These are phyloP conservation scores for Dicrostonyx torquatus DNA, from an alignment of 2,797 vertebrate species.

Conservation along the genomic window DNA sequence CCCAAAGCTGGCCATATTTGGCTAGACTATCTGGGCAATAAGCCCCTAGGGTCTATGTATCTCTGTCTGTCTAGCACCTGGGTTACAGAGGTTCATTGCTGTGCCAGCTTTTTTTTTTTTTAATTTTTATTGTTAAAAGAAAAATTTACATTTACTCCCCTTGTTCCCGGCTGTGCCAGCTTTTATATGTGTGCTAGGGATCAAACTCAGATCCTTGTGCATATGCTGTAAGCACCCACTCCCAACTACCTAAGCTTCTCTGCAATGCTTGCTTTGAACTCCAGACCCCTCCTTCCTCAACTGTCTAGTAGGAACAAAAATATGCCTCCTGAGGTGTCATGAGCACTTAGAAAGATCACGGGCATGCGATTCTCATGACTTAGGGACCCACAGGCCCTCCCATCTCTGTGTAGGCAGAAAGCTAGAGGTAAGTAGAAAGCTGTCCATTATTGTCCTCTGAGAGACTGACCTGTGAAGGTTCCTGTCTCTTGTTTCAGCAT, in stretches of 20 bases:
- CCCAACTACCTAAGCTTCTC: neutral
- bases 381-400: neutral
- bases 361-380: neutral
- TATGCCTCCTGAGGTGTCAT: neutral
- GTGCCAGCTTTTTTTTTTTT: neutral
- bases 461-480: neutral
- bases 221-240: neutral
- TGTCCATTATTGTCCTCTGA: neutral
- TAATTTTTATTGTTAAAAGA: too few relatives aligned
- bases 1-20: neutral
- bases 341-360: neutral
- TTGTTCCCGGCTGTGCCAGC: too few relatives aligned
- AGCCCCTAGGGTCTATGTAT: neutral
- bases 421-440: neutral
- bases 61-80: neutral
- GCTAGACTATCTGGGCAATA: neutral
- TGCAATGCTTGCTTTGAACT: neutral
- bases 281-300: neutral
- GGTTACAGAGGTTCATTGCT: neutral
- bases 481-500: neutral
- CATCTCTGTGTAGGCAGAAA: neutral
- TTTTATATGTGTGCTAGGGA: neutral
- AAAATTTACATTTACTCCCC: too few relatives aligned
- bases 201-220: too few relatives aligned
- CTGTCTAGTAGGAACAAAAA: neutral